A percentile compares a stretch with the other conserved stretches of the same genome.
Evolutionary conservation across 2,797 vertebrate species (phyloP).

Genomic region (Tolypeutes matacus): DNA sequence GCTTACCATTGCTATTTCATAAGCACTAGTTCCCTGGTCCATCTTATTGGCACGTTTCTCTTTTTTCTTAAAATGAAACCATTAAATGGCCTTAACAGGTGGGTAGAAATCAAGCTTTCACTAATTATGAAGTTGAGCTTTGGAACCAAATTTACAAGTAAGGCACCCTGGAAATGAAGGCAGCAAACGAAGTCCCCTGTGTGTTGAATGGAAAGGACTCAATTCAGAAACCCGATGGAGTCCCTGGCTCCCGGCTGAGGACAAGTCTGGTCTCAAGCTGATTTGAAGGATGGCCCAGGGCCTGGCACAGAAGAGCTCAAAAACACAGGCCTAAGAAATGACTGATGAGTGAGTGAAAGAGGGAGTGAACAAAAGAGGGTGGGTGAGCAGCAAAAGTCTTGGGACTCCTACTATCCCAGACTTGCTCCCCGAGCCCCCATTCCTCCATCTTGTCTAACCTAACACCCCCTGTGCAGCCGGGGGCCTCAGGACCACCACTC

Average conservation of each 20-base stretch:
- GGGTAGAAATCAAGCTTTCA: not conserved
- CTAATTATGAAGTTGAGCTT: conserved; percentile 14
- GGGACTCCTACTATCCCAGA: not conserved
- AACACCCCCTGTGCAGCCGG: not conserved
- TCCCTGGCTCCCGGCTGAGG: not conserved
- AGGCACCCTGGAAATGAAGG: not conserved
- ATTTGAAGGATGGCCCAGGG: not conserved
- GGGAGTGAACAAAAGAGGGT: not conserved
- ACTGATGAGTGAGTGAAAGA: not conserved
- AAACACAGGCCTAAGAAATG: not conserved
- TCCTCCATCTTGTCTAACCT: not conserved
- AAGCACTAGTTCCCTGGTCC: not conserved
- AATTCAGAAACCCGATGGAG: not conserved
- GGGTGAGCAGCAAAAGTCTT: not conserved
- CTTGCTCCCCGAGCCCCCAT: not conserved
- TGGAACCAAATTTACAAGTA: conserved; percentile 26
- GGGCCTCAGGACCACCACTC: not conserved
- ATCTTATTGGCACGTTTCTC: not conserved
- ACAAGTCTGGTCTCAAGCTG: not conserved
- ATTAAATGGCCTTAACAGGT: not conserved
- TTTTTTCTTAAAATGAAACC: conserved; percentile 51
- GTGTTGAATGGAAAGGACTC: not conserved
- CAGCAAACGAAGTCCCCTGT: not conserved
- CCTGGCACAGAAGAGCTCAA: not conserved
- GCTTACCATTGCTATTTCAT: not conserved